Evolutionary conservation across 2,888 invertebrate species (phyloP).

Genomic region (Caenorhabditis sp.): DNA sequence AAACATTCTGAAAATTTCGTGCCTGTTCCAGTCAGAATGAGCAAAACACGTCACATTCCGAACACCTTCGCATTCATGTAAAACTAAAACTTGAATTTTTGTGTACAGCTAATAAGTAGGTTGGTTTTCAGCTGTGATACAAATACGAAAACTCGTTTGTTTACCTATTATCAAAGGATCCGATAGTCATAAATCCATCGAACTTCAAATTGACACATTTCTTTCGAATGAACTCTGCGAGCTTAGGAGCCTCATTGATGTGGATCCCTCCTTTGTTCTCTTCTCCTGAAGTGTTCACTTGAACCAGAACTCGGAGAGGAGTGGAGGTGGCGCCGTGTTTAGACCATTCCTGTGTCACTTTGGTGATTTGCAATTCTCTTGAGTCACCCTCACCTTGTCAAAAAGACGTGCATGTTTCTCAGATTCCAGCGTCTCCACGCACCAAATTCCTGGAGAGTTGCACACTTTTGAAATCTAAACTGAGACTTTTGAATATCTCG

Average conservation of each 20-base stretch:
- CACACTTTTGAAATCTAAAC: conserved; percentile 79
- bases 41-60: no score
- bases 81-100: no score
- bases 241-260: conserved; percentile 87
- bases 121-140: not conserved
- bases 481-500: conserved; percentile 4
- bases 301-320: conserved; percentile 89
- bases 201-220: conserved; percentile 89
- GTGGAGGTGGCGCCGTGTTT: conserved; percentile 24
- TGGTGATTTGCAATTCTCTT: not conserved
- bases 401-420: conserved; percentile 89
- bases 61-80: no score
- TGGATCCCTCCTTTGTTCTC: conserved; percentile 90
- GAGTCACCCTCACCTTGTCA: conserved; percentile 86
- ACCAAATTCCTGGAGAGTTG: conserved; percentile 88
- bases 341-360: conserved; percentile 65
- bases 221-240: conserved; percentile 89
- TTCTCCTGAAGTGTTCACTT: conserved; percentile 97
- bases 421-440: conserved; percentile 93
- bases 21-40: no score
- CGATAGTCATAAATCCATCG: conserved; percentile 97
- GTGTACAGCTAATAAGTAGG: no score
- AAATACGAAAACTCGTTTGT: not conserved
- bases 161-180: conserved; percentile 87
- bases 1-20: no score